Evolutionary conservation across 2,113 vertebrate species (phyloP).

Genomic region (Microtus montanus): DNA sequence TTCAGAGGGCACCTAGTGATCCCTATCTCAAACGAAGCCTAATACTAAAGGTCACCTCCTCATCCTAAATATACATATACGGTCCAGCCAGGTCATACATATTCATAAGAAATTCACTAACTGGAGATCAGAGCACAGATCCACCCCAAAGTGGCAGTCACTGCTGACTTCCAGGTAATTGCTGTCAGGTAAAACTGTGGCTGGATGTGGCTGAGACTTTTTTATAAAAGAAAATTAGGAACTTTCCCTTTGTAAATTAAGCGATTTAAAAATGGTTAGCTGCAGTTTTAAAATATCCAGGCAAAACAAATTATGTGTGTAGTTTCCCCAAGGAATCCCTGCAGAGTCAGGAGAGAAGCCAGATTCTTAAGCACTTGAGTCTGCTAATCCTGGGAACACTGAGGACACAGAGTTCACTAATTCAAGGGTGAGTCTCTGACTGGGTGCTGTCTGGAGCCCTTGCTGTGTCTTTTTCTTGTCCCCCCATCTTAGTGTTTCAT

Average conservation of each 20-base stretch:
- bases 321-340: neutral
- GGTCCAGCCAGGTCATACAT: neutral
- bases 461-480: neutral
- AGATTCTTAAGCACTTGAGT: neutral
- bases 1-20: neutral
- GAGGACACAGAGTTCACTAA: neutral
- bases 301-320: neutral
- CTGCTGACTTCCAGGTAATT: neutral
- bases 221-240: neutral
- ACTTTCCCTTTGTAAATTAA: neutral
- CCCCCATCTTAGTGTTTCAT: neutral
- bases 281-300: conserved; percentile 6
- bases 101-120: neutral
- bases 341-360: conserved; percentile 1
- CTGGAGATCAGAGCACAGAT: neutral
- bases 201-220: neutral
- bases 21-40: neutral
- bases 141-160: neutral
- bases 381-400: neutral
- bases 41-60: neutral
- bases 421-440: neutral
- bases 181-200: neutral
- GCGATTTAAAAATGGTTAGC: neutral
- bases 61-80: neutral
- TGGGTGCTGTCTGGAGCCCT: neutral